Base-by-base conservation (phyloP, 2,113 vertebrate genomes). In the Oenanthe oenanthe region DNA sequence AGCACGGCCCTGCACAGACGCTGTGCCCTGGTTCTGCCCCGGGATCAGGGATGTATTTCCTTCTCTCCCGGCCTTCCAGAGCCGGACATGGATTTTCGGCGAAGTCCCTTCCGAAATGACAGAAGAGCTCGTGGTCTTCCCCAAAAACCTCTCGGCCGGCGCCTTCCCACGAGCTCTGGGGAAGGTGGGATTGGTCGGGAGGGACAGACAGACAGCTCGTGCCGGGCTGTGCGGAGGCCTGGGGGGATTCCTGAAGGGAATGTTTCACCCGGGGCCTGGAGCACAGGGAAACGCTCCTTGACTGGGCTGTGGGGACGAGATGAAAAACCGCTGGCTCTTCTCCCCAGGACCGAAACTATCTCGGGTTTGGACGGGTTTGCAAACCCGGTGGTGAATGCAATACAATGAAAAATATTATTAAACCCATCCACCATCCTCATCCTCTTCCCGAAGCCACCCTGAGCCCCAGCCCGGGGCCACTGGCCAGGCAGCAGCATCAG, bases 401-500 rank as follows among this genome's bases (percentile, higher is more conserved):
- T 0, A n/a, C 5, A 32, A 34, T 6, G 6, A 15, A 10, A 10
- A 6, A 28, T 15, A 6, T 2, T 7, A 11, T 17, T 6, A 51
- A 32, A 24, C 7, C 3, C 8, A 57, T 38, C 12, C 31, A 65
- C 38, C 47, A 15, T n/a, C 31, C 13, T 92, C 57, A 56, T 63
- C 36, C 1, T 2, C 34, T 34, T 31, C 26, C 34, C 3, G 0
- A 0, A 40, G 61, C 28, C 0, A 1, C 7, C 0, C 14, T 20
- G 62, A 73, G 31, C 26, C 48, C 32, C 6, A 0, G 5, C 11
- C 34, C 2, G 3, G 38, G 10, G 36, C 36, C 84, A 60, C 7
- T 0, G 7, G n/a, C 7, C 60, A 4, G 4, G 5, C 43, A 66
- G 54, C 14, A 56, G n/a, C 82, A 54, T 40, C 45, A 50, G 45